Base-by-base conservation (phyloP, 35 echinoderm and acorn worm genomes). In the Acanthaster planci region DNA sequence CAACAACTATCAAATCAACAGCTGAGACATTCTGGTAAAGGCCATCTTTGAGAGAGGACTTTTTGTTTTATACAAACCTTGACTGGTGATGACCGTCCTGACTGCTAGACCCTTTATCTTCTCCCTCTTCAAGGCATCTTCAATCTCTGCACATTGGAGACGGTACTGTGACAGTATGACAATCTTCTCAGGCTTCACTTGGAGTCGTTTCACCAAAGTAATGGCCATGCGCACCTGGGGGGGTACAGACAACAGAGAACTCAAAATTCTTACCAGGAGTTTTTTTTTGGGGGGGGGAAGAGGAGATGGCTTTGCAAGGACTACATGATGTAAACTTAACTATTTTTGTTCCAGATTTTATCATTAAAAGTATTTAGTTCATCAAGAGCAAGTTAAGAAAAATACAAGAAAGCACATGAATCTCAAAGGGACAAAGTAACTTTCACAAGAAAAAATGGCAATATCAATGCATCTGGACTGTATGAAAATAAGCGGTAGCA, bases 151-250 rank as follows among this genome's bases (percentile, higher is more conserved):
- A 79, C 87, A 89, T 38, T 94, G 92, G 5, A 89, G 60, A 1
- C 88, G 76, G 56, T 94, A 94, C 76, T 94, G 92, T 60, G 92
- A 94, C 2, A 94, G 38, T 23, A 94, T 72, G 9, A 94, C 55
- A 2, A 94, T 77, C 55, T 89, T 50, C 8, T 85, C 88, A 1
- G 87, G 78, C 21, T 86, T 82, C 0, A 84, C 55, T 16, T 57
- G 52, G 32, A 37, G 38, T 1, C 40, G 51, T 18, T 44, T 68
- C 16, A 88, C 42, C 39, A 83, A 40, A 6, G 81, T 58, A 3
- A 53, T 64, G 17, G 81, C 81, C 18, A 83, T 83, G 10, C 81
- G 53, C 38, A 83, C 81, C 81, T 83, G 32, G 3, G n/a, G 35
- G 19, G 37, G 1, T 59, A 59, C 19, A 59, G 56, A 14, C 0